A percentile compares a stretch with the other conserved stretches of the same genome.
Conservation (phyloP, 2,113 vertebrate species). For the Parus major region DNA sequence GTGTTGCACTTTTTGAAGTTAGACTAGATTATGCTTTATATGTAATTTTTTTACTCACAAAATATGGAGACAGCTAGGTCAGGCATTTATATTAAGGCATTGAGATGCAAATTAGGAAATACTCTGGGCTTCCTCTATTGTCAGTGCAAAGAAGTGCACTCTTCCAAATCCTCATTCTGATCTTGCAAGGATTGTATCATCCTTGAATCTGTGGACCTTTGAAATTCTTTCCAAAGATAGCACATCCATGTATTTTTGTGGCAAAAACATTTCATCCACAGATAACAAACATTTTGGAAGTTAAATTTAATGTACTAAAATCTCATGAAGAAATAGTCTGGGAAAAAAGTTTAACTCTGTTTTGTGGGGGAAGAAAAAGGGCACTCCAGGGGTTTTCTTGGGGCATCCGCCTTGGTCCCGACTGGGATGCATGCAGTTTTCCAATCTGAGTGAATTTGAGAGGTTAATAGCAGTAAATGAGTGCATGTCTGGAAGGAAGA, state of each 20-base stretch:
- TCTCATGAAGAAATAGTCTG: not conserved
- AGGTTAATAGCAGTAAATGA: not conserved
- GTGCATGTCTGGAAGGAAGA: not conserved
- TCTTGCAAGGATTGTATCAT: not conserved
- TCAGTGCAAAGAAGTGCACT: accelerated
- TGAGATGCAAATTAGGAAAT: not conserved
- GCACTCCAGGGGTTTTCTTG: not conserved
- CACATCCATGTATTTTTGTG: not conserved
- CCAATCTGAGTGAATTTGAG: not conserved
- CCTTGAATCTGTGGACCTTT: not conserved
- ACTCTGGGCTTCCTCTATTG: not conserved
- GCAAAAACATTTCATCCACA: not conserved
- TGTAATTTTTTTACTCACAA: not conserved
- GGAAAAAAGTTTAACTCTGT: not conserved
- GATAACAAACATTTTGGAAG: not conserved
- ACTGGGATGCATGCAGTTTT: not conserved
- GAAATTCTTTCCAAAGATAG: not conserved
- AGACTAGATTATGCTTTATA: not conserved
- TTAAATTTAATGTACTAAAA: not conserved
- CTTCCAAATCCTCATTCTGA: not conserved
- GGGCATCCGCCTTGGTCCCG: not conserved
- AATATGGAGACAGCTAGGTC: not conserved
- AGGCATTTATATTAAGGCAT: not conserved
- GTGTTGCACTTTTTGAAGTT: not conserved
- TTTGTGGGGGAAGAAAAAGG: not conserved